Conservation (phyloP, 2,797 vertebrate species). For the Chaetodon trifasciatus region DNA sequence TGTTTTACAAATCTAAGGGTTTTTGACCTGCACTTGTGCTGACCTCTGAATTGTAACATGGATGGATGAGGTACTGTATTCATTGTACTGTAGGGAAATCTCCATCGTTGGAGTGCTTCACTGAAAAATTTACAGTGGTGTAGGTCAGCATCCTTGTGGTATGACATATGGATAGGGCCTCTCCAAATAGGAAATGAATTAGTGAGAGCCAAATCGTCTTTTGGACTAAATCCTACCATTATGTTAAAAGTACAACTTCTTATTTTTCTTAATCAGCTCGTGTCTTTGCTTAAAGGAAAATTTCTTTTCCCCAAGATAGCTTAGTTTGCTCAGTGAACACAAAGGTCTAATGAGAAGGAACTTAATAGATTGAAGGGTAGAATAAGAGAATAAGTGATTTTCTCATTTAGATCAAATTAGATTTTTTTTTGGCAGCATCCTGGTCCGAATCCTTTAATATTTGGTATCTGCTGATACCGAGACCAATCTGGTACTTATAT, state of each 20-base stretch:
- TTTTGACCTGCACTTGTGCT: conserved; percentile 35
- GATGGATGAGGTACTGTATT: conserved; percentile 46
- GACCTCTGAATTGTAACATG: conserved; percentile 41
- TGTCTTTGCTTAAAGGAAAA: conserved; percentile 6
- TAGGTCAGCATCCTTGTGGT: conserved; percentile 34
- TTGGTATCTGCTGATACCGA: not conserved
- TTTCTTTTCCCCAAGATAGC: not conserved
- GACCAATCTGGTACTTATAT: not conserved
- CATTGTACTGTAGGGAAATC: conserved; percentile 55
- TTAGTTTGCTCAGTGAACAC: conserved; percentile 1
- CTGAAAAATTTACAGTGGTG: conserved; percentile 26
- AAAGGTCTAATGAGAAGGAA: conserved; percentile 1
- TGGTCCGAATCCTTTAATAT: not conserved
- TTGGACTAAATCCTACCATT: conserved; percentile 32
- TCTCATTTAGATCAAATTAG: conserved; percentile 28
- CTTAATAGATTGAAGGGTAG: conserved; percentile 1
- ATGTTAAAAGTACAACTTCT: conserved; percentile 1
- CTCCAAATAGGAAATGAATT: conserved; percentile 38
- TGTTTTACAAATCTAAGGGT: conserved; percentile 47
- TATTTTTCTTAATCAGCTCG: conserved; percentile 17
- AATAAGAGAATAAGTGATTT: not conserved
- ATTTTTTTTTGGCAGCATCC: not conserved
- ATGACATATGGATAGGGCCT: conserved; percentile 35
- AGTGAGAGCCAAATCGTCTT: conserved; percentile 32
- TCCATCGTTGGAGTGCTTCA: conserved; percentile 33